A percentile compares a stretch with the other conserved stretches of the same genome.
These are phyloP conservation scores for Cheirogaleus major DNA, from an alignment of 2,797 vertebrate genomes.

Conservation along the genomic window DNA sequence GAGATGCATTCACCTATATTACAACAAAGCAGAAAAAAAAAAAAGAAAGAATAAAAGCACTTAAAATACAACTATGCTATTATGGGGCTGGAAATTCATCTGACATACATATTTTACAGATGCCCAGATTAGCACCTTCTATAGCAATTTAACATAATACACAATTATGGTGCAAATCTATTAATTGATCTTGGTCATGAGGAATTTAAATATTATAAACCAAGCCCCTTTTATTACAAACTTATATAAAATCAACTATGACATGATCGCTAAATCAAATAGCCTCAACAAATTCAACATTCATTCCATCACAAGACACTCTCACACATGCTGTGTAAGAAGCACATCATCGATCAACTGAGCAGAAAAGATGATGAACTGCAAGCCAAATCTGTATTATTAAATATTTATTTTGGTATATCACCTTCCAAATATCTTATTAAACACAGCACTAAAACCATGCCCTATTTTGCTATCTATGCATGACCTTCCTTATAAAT, in stretches of 20 bases:
- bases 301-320: neutral
- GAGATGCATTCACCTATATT: constrained; percentile 91
- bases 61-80: neutral
- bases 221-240: neutral
- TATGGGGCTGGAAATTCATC: neutral
- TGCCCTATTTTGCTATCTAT: neutral
- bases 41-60: neutral
- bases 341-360: neutral
- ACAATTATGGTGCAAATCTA: neutral
- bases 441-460: neutral
- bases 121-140: neutral
- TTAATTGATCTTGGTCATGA: neutral
- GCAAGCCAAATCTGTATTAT: neutral
- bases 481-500: neutral
- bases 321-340: neutral
- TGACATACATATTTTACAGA: neutral
- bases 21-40: neutral
- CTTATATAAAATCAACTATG: neutral
- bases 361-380: constrained; percentile 10
- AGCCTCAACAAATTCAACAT: neutral
- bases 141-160: neutral
- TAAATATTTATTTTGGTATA: neutral
- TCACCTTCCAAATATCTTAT: neutral
- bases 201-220: neutral
- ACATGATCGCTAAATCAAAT: neutral